phyloP scores from a whole-genome alignment of 2,797 vertebrate species.

The Limosa lapponica region DNA sequence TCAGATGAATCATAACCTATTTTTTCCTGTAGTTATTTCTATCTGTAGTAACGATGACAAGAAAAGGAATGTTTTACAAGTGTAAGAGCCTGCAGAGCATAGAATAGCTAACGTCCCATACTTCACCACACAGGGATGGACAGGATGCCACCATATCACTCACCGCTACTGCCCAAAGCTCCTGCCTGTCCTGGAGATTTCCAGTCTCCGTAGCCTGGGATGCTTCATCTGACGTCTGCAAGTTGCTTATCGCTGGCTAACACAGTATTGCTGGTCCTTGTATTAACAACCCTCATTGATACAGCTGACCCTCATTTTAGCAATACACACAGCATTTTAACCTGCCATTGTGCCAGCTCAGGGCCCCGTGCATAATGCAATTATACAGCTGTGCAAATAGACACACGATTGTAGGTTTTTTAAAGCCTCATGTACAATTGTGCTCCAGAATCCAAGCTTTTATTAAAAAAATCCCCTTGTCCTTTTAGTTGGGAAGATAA shows the following conservation, averaged over 20 bases:
- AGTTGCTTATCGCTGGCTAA: not conserved
- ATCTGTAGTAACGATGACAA: not conserved
- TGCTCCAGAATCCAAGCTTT: conserved; percentile 31
- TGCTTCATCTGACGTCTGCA: not conserved
- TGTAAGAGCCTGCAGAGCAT: not conserved
- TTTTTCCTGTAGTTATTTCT: not conserved
- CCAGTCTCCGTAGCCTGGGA: not conserved
- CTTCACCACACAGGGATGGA: not conserved
- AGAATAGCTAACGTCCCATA: not conserved
- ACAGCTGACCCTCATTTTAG: conserved; percentile 32
- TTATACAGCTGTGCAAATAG: conserved; percentile 59
- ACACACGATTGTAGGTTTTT: not conserved
- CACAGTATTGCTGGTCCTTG: not conserved
- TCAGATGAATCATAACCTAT: not conserved
- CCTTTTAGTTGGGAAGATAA: not conserved
- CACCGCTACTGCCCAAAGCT: not conserved
- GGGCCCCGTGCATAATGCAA: conserved; percentile 30
- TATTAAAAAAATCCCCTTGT: conserved; percentile 32
- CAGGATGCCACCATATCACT: accelerated
- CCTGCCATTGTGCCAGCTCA: conserved; percentile 48
- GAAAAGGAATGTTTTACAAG: not conserved
- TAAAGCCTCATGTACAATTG: not conserved
- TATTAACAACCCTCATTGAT: conserved; percentile 26
- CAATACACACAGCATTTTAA: conserved; percentile 27
- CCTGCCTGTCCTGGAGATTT: not conserved